Conservation (phyloP, 2,797 vertebrate genomes). For the Paratrypauchen microcephalus region DNA sequence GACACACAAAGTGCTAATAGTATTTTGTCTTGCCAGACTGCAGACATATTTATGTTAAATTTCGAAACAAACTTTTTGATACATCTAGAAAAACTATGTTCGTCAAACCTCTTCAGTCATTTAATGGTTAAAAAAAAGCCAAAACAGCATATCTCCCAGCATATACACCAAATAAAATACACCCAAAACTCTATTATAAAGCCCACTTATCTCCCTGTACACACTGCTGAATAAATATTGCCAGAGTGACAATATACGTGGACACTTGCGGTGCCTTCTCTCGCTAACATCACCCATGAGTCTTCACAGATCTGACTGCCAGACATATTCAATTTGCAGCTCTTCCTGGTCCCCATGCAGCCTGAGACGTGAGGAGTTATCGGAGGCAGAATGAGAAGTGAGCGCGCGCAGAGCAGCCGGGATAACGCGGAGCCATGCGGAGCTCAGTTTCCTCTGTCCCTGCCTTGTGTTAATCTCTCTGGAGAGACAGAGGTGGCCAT, state of each 20-base stretch:
- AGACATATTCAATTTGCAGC: constrained; percentile 82
- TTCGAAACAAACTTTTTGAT: neutral
- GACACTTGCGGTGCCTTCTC: constrained; percentile 69
- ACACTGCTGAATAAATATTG: constrained; percentile 68
- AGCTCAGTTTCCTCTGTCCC: constrained; percentile 67
- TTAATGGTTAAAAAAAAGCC: neutral
- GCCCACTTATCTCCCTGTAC: constrained; percentile 62
- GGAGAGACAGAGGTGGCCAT: constrained; percentile 76
- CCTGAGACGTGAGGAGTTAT: constrained; percentile 70
- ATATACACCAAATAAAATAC: neutral
- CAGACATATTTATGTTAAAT: neutral
- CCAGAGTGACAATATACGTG: constrained; percentile 70
- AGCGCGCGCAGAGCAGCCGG: constrained; percentile 58
- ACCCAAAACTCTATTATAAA: constrained; percentile 42
- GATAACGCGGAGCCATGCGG: constrained; percentile 68
- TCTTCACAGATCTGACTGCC: constrained; percentile 74
- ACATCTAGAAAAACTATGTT: constrained; percentile 13
- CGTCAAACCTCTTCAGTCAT: neutral
- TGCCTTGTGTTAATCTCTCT: constrained; percentile 78
- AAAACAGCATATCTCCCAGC: neutral
- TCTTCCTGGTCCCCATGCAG: constrained; percentile 63
- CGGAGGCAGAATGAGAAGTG: constrained; percentile 71
- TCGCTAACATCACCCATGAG: constrained; percentile 71
- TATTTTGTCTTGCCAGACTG: neutral
- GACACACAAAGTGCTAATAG: neutral